Evolutionary conservation across 2,113 vertebrate species (phyloP).

Genomic region (Rhea americana): DNA sequence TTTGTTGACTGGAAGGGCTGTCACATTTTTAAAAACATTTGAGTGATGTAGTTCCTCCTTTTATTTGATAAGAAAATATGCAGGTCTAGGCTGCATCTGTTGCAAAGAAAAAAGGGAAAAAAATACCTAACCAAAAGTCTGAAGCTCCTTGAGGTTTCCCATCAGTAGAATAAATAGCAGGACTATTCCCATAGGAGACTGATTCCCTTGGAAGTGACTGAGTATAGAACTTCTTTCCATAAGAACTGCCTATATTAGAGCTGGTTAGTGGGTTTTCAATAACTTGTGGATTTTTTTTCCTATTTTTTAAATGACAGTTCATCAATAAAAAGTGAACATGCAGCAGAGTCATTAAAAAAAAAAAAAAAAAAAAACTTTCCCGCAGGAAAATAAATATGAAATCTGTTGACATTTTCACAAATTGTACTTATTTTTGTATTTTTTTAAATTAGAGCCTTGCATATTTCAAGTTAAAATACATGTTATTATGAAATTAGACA

Average conservation of each 20-base stretch:
- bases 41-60: accelerated
- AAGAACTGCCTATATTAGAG: background rate
- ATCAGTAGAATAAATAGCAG: background rate
- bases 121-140: too few species aligned
- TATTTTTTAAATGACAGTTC: background rate
- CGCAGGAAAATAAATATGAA: background rate
- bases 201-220: background rate
- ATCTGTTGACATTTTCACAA: background rate
- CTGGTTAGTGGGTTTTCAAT: background rate
- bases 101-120: background rate
- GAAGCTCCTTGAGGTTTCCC: background rate
- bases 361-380: background rate
- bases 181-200: background rate
- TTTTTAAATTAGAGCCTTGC: background rate
- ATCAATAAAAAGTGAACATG: background rate
- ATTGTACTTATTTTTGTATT: background rate
- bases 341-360: background rate
- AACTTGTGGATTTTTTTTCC: background rate
- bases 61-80: background rate
- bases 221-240: background rate
- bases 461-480: background rate
- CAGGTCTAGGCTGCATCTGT: background rate
- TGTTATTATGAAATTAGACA: background rate
- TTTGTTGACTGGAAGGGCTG: background rate
- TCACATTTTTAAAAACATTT: background rate